Evolutionary conservation across 1,140 invertebrate species (phyloP).

Genomic region (Trissolcus basalis): DNA sequence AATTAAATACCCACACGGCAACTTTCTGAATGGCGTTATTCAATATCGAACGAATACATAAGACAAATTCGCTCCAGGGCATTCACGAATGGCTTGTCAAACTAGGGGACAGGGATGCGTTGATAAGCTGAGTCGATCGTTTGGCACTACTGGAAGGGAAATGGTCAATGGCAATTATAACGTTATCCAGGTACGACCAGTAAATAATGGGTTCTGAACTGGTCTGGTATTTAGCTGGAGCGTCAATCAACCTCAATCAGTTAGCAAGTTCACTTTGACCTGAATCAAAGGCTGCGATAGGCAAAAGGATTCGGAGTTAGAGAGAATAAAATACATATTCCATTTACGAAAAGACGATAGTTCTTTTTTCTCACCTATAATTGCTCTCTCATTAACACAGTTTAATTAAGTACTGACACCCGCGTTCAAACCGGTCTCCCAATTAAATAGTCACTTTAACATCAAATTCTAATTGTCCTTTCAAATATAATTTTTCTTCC

Average conservation of each 20-base stretch:
- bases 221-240: slow-evolving; percentile 70
- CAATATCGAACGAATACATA: slow-evolving; percentile 50
- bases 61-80: slow-evolving; percentile 42
- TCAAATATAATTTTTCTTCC: no score
- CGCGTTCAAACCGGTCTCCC: no score
- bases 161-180: slow-evolving; percentile 72
- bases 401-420: no score
- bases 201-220: slow-evolving; percentile 73
- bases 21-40: slow-evolving; percentile 46
- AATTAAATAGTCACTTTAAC: no score
- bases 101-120: slow-evolving; percentile 54
- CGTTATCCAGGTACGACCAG: slow-evolving; percentile 66
- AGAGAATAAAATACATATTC: slow-evolving; percentile 52
- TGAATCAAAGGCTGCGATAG: slow-evolving; percentile 69
- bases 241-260: slow-evolving; percentile 75
- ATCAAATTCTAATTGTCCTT: no score
- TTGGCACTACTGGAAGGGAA: slow-evolving; percentile 57
- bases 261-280: slow-evolving; percentile 67
- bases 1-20: slow-evolving; percentile 33
- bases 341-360: slow-evolving; percentile 7
- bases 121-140: slow-evolving; percentile 67
- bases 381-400: no score
- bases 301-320: slow-evolving; percentile 40
- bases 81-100: slow-evolving; percentile 60
- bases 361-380: no score